Base-by-base conservation (phyloP, 2,797 vertebrate genomes). In the Gastrophryne carolinensis region DNA sequence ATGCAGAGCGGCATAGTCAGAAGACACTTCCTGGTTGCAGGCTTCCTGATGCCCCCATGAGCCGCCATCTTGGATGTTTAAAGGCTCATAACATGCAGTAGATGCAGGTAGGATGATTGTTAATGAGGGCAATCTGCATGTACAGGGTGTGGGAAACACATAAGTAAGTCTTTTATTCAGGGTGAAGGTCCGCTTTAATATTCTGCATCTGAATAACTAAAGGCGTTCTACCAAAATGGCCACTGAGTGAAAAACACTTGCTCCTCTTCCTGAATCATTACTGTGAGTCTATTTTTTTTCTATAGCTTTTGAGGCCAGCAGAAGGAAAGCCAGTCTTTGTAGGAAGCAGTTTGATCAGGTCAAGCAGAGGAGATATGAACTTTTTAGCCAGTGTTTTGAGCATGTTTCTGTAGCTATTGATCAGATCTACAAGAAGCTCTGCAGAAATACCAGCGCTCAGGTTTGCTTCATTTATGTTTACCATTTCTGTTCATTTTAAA, bases 351-450 rank as follows among this genome's bases (percentile, higher is more conserved):
- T 97, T 81, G 93, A 96, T 80, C 85, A 91, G 54, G 90, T 98
- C 82, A 98, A 97, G 81, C 87, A 84, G 23, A 92, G 26, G 81
- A 93, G 96, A 80, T 91, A 85, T 0, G 86, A 87, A 0, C 91
- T 88, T 63, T 99, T 99, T 82, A 95, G 37, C 83, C 83, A 70
- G 64, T 99, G 96, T 81, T 98, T 98, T 69, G 95, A 99, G 73
- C 95, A 97, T 0, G 84, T 98, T 72, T 92, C 87, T 0, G 0
- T 95, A 15, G 85, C 92, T 7, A 94, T 98, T 41, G 96, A 97
- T 85, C 89, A 91, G 64, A 96, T 98, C 89, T 99, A 99, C 88
- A 98, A 99, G 86, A 87, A 86, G 73, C 91, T 99, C 15, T 96
- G 95, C 90, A 92, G 89, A 73, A 98, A 95, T 89, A 78, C 1